A percentile compares a stretch with the other conserved stretches of the same genome.
These are phyloP conservation scores for Anarrhichthys ocellatus DNA, from an alignment of 2,113 vertebrate species.

Conservation along the genomic window DNA sequence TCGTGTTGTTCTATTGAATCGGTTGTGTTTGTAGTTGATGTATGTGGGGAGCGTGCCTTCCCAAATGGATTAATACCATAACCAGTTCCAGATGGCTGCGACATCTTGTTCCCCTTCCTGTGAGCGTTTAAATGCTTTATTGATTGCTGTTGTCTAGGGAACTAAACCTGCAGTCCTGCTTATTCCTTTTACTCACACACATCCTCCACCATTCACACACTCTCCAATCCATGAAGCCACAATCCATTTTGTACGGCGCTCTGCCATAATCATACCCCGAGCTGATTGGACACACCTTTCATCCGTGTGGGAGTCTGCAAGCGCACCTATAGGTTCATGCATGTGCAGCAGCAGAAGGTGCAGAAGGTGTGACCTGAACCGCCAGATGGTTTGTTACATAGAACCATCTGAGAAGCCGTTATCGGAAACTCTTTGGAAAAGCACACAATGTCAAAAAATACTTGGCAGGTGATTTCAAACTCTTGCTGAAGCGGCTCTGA, in stretches of 20 bases:
- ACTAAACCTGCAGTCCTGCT: conserved; percentile 49
- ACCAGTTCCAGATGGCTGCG: conserved; percentile 71
- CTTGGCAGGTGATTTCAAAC: background rate
- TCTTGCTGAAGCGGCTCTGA: background rate
- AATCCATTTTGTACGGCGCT: conserved; percentile 74
- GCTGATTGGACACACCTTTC: conserved; percentile 68
- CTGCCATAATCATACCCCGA: conserved; percentile 52
- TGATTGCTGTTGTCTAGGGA: conserved; percentile 74
- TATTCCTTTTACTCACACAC: conserved; percentile 45
- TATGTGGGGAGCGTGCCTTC: conserved; percentile 56
- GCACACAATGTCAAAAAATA: background rate
- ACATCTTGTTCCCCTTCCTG: conserved; percentile 75
- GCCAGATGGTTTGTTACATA: background rate
- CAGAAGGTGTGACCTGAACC: background rate
- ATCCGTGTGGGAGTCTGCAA: background rate
- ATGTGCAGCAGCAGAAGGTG: background rate
- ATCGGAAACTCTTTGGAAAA: background rate
- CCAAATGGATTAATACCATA: conserved; percentile 78
- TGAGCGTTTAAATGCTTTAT: conserved; percentile 82
- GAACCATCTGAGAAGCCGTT: background rate
- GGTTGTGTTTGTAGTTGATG: conserved; percentile 57
- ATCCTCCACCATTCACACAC: conserved; percentile 20
- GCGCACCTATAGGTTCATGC: background rate
- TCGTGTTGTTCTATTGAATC: conserved; percentile 50
- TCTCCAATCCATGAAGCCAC: conserved; percentile 43